Base-by-base conservation (phyloP, 2,888 invertebrate genomes). In the Leptodirus hochenwartii region DNA sequence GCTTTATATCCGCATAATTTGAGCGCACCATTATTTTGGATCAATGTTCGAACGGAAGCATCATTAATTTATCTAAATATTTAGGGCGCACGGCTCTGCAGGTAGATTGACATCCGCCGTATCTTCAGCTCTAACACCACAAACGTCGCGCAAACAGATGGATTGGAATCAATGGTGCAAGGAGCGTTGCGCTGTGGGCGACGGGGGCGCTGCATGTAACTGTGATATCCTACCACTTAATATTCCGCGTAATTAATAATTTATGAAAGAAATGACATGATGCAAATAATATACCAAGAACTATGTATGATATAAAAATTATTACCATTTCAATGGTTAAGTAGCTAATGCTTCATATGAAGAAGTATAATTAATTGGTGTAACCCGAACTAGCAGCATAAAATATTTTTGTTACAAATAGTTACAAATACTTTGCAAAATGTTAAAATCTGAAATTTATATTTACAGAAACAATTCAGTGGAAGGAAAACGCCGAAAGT, bases 181-280 rank as follows among this genome's bases (percentile, higher is more conserved):
- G 42, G 49, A 59, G 4, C 65, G 72, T 43, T 78, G 77, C 50
- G 54, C 62, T 20, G 64, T 64, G 43, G 76, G 74, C 2, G 68
- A 73, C 39, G 78, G 78, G 32, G 78, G 78, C n/a, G 66, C 69
- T 15, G 73, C 76, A 37, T 78, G 78, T 59, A 70, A 73, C 53
- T 78, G 78, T 52, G 72, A 77, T 53, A 58, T 73, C 31, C 57
- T 69, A 26, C 76, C 77, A 2, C 66, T 71, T 43, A 30, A 24
- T 14, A 11, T 39, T n/a, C 27, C 34, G 37, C 47, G 48, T n/a
- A n/a, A n/a, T 27, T 27, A 32, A 11, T 22, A 4, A 11, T 23
- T 32, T 9, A 9, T 9, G 4, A 25, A 24, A 10, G 25, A 5
- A 10, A 10, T 20, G 20, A 8, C 8, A 20, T 20, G 20, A 6